Base-by-base conservation (phyloP, 2,113 vertebrate species). In the Pseudopipra pipra region DNA sequence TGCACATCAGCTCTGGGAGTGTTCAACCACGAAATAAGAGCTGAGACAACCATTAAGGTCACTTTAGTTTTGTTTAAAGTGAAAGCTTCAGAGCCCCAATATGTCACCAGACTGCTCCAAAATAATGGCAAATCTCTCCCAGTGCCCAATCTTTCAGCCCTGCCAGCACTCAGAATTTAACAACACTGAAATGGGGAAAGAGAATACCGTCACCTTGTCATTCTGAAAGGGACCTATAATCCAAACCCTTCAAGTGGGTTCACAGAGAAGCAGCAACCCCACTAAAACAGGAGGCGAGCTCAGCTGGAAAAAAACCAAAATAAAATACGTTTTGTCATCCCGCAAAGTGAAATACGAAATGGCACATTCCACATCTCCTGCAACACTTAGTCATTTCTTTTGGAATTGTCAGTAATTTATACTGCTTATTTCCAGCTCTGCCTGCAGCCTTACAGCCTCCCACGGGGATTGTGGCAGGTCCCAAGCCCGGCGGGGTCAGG, bases 141-240 rank as follows among this genome's bases (percentile, higher is more conserved):
- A 73, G 54, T 41, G 76, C 80, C 85, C 84, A 90, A 78, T 90
- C 84, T 88, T 83, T 85, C 82, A 96, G 71, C 59, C 30, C 65
- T 95, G 79, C 65, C 79, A 85, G 75, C 79, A 56, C 59, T 86
- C 46, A 28, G 81, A 94, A 74, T 83, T 83, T 61, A 95, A 90
- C 59, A 90, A 33, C 55, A 55, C n/a, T 3, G 13, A 90, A 93
- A 80, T 20, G 7, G 37, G 47, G 22, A 90, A 61, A 88, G 87
- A 93, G 94, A 94, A 84, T 81, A 71, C 35, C 3, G 3, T 81
- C 87, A 90, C 72, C 75, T 90, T 85, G 67, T 73, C 85, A 74
- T 90, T 77, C 59, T 61, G 75, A 62, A 94, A 90, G 11, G 83
- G 87, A 71, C 56, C 79, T 77, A 43, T 65, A 95, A 90, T 77